phyloP scores from a whole-genome alignment of 2,113 vertebrate species.

The Pitta sordida region DNA sequence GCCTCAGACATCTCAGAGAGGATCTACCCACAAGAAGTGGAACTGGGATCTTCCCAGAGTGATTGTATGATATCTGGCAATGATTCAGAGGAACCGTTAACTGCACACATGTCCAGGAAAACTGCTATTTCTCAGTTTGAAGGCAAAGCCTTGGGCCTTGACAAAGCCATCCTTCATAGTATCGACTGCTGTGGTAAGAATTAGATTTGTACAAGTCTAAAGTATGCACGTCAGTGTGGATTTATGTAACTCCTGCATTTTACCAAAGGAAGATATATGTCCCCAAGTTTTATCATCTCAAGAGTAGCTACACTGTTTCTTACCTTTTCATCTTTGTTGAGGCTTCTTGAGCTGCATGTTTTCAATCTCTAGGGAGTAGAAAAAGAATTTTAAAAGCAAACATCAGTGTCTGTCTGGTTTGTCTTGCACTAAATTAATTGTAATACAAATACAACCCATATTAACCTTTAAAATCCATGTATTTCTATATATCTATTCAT shows the following conservation, averaged over 20 bases:
- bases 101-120: constrained; percentile 88
- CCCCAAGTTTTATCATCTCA: not conserved
- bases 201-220: not conserved
- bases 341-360: not conserved
- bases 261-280: not conserved
- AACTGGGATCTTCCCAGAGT: constrained; percentile 81
- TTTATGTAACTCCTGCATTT: not conserved
- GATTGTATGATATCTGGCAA: constrained; percentile 84
- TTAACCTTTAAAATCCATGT: not conserved
- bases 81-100: constrained; percentile 86
- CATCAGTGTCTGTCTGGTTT: not conserved
- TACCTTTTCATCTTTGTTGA: not conserved
- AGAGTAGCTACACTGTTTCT: not conserved
- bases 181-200: constrained; percentile 94
- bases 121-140: constrained; percentile 93
- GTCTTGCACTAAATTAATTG: not conserved
- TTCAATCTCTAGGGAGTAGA: not conserved
- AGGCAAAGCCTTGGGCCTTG: constrained; percentile 93
- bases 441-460: not conserved
- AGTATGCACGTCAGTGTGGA: not conserved
- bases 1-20: constrained; percentile 80
- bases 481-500: not conserved
- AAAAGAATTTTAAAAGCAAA: not conserved
- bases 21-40: constrained; percentile 80
- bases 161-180: constrained; percentile 96